These are phyloP conservation scores for Arenaria interpres DNA, from an alignment of 2,113 vertebrate genomes.

Conservation along the genomic window DNA sequence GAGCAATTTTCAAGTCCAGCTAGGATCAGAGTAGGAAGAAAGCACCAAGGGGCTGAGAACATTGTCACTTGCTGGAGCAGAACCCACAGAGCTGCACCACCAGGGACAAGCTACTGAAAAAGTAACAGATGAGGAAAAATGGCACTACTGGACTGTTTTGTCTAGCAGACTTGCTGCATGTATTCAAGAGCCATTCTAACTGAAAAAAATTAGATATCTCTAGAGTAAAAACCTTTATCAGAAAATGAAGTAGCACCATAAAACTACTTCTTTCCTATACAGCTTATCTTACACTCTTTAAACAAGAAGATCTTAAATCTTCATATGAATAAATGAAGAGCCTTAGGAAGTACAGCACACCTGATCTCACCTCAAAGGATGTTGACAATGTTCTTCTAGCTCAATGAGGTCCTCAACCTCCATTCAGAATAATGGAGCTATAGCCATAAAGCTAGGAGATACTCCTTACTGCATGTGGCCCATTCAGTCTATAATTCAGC, in stretches of 20 bases:
- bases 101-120: background rate
- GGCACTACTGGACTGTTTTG: background rate
- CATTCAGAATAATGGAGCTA: rapidly evolving
- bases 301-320: background rate
- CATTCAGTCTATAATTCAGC: background rate
- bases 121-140: background rate
- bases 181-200: background rate
- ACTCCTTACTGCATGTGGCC: background rate
- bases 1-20: background rate
- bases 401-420: background rate
- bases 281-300: background rate
- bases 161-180: background rate
- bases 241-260: background rate
- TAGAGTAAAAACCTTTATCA: background rate
- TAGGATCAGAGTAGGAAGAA: background rate
- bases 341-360: background rate
- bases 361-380: background rate
- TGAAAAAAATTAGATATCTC: background rate
- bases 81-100: background rate
- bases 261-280: background rate
- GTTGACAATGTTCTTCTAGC: background rate
- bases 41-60: background rate
- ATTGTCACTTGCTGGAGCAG: background rate
- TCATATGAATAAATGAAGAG: background rate
- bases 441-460: background rate